These are phyloP conservation scores for Acinonyx jubatus DNA, from an alignment of 2,113 vertebrate genomes.

Conservation along the genomic window DNA sequence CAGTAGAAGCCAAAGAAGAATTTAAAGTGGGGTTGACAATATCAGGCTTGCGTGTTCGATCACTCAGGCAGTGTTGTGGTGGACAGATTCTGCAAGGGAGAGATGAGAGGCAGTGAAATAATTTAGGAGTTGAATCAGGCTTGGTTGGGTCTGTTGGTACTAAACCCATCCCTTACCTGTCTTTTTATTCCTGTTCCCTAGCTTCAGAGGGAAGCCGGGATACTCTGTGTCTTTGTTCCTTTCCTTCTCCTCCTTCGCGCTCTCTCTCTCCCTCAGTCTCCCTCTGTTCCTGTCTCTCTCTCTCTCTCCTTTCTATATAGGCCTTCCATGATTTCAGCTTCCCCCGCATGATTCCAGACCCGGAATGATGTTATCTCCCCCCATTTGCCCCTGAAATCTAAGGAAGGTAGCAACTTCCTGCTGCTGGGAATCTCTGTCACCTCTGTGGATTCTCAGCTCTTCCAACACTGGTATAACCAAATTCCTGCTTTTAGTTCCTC, in stretches of 20 bases:
- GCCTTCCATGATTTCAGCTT: background rate
- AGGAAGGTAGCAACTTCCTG: background rate
- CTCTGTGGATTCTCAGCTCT: background rate
- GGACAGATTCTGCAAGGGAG: background rate
- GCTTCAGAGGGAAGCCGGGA: background rate
- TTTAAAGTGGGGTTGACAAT: background rate
- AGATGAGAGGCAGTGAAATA: background rate
- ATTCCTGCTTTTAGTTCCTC: background rate
- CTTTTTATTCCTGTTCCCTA: background rate
- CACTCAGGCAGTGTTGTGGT: background rate
- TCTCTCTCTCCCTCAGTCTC: accelerated
- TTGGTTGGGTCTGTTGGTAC: background rate
- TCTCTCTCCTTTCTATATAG: background rate
- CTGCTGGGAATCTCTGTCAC: background rate
- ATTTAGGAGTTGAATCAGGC: background rate
- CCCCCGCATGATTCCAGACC: background rate
- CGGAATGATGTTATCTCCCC: background rate
- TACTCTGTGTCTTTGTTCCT: background rate
- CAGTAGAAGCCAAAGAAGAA: background rate
- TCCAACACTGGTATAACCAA: background rate
- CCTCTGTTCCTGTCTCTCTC: accelerated
- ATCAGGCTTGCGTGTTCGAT: background rate
- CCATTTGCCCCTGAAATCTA: background rate
- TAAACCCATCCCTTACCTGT: background rate
- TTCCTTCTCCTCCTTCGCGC: accelerated